A percentile compares a stretch with the other conserved stretches of the same genome.
Evolutionary conservation across 2,888 invertebrate genomes (phyloP).

Genomic region (Choreutis nemorana): DNA sequence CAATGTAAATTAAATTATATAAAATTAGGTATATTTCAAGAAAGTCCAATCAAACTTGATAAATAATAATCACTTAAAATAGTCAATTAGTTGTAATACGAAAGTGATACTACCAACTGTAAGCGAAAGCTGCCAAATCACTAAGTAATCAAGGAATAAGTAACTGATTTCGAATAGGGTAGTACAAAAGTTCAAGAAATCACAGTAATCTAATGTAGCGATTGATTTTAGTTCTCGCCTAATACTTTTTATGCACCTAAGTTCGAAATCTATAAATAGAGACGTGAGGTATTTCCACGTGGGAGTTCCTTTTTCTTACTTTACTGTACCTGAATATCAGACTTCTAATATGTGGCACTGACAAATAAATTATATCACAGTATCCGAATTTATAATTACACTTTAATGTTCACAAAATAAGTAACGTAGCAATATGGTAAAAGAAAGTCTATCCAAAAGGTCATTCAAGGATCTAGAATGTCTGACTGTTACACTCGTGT

Average conservation of each 20-base stretch:
- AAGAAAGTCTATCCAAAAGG: slow-evolving; percentile 57
- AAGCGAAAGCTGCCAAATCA: too few relatives aligned
- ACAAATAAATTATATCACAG: slow-evolving; percentile 48
- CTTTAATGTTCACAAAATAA: slow-evolving; percentile 22
- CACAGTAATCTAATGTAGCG: too few relatives aligned
- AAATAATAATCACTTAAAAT: too few relatives aligned
- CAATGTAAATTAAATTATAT: too few relatives aligned
- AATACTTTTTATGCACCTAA: slow-evolving; percentile 47
- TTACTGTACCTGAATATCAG: slow-evolving; percentile 44
- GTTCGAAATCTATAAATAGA: slow-evolving; percentile 59
- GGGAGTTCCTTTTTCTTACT: slow-evolving; percentile 43
- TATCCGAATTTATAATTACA: slow-evolving; percentile 26
- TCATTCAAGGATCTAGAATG: slow-evolving; percentile 60
- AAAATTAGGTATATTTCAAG: too few relatives aligned
- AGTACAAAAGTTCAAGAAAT: too few relatives aligned
- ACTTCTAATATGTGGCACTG: slow-evolving; percentile 40
- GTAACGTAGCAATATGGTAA: slow-evolving; percentile 55
- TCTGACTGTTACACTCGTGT: slow-evolving; percentile 40
- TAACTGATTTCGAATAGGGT: too few relatives aligned
- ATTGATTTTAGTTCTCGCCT: slow-evolving; percentile 28
- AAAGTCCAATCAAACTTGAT: too few relatives aligned
- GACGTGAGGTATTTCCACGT: slow-evolving; percentile 62
- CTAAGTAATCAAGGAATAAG: too few relatives aligned
- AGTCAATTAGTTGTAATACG: too few relatives aligned
- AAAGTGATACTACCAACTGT: too few relatives aligned